phyloP scores from a whole-genome alignment of 2,888 invertebrate genomes.

The Argyresthia goedartella region DNA sequence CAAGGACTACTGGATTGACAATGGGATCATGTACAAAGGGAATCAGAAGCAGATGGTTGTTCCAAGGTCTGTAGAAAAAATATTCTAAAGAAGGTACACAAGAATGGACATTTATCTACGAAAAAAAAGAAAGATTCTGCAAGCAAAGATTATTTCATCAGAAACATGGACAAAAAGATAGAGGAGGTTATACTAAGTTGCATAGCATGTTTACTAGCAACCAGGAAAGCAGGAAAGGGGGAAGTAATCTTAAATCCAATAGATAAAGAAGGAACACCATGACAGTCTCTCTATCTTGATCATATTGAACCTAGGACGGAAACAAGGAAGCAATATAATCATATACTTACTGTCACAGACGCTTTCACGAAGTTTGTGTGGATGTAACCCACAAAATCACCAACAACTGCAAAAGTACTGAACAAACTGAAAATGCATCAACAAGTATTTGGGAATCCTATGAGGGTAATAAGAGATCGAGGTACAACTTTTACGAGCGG shows the following conservation, averaged over 20 bases:
- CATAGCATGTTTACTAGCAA: constrained; percentile 9
- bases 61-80: constrained; percentile 27
- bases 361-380: constrained; percentile 28
- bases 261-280: constrained; percentile 23
- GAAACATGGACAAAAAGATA: constrained; percentile 6
- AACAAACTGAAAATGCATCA: too few relatives aligned
- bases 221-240: constrained; percentile 18
- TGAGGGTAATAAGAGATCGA: too few relatives aligned
- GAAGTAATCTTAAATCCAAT: constrained; percentile 27
- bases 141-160: constrained; percentile 20
- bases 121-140: constrained; percentile 19
- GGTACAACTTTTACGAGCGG: too few relatives aligned
- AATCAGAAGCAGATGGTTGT: constrained; percentile 17
- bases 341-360: constrained; percentile 27
- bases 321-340: constrained; percentile 21
- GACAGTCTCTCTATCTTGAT: constrained; percentile 26
- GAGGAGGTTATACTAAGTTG: constrained; percentile 5
- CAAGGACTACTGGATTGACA: constrained; percentile 15
- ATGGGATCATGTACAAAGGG: constrained; percentile 17
- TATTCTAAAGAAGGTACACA: constrained; percentile 25
- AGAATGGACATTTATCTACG: constrained; percentile 26
- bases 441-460: too few relatives aligned
- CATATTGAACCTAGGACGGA: constrained; percentile 27
- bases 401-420: too few relatives aligned
- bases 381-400: too few relatives aligned